Conservation (phyloP, 2,888 invertebrate genomes). For the Caenorhabditis imperialis region DNA sequence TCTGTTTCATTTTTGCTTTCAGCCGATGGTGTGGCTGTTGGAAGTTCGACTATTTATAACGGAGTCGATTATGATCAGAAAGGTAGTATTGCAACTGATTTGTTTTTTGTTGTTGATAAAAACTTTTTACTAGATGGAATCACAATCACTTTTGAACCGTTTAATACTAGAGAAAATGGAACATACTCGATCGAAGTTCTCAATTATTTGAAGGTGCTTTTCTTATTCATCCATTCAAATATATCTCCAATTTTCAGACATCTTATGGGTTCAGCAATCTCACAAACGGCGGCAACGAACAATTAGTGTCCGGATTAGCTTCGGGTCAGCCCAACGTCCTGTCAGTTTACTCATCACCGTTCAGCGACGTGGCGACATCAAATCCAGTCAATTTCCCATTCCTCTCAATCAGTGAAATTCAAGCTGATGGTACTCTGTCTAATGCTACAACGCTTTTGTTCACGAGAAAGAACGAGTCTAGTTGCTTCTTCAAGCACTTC, state of each 20-base stretch:
- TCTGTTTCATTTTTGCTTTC: background rate
- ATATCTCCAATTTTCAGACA: slow-evolving; percentile 31
- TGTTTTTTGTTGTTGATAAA: no score
- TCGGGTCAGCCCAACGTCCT: slow-evolving; percentile 2
- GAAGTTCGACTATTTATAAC: no score
- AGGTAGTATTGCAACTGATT: no score
- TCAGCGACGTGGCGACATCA: background rate
- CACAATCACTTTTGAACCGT: no score
- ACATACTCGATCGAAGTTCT: slow-evolving; percentile 12
- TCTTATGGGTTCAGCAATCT: slow-evolving; percentile 33
- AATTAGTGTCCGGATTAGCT: slow-evolving; percentile 4
- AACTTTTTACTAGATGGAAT: no score
- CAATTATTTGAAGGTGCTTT: slow-evolving; percentile 25
- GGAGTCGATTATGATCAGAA: no score
- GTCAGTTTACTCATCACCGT: slow-evolving; percentile 17
- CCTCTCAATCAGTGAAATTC: slow-evolving; percentile 20
- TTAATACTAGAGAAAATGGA: no score
- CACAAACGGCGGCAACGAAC: slow-evolving; percentile 19
- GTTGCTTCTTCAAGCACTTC: slow-evolving; percentile 32
- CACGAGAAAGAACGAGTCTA: slow-evolving; percentile 4
- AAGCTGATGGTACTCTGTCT: slow-evolving; percentile 1
- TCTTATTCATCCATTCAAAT: no score
- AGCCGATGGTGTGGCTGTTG: background rate
- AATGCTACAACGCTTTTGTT: slow-evolving; percentile 7
- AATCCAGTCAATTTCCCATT: slow-evolving; percentile 34